Evolutionary conservation across 2,113 vertebrate genomes (phyloP).

Genomic region (Prinia subflava): DNA sequence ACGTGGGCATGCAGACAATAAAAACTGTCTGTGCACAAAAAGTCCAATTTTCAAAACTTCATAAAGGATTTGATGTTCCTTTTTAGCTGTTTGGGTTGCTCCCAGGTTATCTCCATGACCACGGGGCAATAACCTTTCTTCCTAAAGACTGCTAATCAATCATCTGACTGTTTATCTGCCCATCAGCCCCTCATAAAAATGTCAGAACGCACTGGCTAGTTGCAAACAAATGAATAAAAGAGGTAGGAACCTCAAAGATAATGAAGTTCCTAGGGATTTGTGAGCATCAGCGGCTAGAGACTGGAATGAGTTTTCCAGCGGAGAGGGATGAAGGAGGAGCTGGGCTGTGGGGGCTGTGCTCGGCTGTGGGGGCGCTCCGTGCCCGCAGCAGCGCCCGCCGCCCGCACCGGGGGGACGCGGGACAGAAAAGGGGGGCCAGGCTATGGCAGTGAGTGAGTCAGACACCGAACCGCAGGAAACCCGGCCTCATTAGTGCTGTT

Average conservation of each 20-base stretch:
- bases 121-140: background rate
- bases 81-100: background rate
- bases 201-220: background rate
- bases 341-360: rapidly evolving
- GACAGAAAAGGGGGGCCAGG: background rate
- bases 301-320: background rate
- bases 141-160: background rate
- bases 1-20: background rate
- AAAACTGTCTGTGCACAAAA: background rate
- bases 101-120: background rate
- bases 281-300: background rate
- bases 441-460: background rate
- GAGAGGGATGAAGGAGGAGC: background rate
- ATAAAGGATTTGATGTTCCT: background rate
- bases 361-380: background rate
- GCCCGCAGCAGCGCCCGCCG: background rate
- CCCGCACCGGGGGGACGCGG: rapidly evolving
- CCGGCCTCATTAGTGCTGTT: background rate
- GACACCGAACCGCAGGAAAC: background rate
- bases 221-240: slow-evolving; percentile 29
- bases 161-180: background rate
- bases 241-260: slow-evolving; percentile 13
- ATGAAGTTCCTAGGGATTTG: slow-evolving; percentile 20
- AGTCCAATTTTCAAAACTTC: background rate
- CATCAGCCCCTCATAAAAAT: slow-evolving; percentile 25